Evolutionary conservation across 1,140 invertebrate genomes (phyloP).

Genomic region (Lethrus apterus): DNA sequence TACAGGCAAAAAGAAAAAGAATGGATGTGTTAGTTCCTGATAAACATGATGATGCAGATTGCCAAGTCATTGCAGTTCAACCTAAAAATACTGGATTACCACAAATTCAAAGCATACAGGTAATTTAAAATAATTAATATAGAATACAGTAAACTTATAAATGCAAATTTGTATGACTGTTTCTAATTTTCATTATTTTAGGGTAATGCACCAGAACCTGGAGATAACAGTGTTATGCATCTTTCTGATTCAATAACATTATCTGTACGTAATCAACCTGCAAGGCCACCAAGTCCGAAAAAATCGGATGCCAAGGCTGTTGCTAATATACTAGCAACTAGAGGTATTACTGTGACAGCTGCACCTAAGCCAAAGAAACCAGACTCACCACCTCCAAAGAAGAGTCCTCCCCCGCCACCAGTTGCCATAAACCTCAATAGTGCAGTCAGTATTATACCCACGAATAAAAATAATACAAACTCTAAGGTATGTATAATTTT

Average conservation of each 20-base stretch:
- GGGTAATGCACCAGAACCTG: slow-evolving; percentile 29
- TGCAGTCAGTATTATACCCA: slow-evolving; percentile 63
- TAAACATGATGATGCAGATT: slow-evolving; percentile 54
- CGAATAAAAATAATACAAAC: slow-evolving; percentile 24
- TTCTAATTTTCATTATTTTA: slow-evolving; percentile 14
- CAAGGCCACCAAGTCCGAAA: slow-evolving; percentile 37
- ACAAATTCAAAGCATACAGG: slow-evolving; percentile 66
- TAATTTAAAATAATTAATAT: too few species aligned
- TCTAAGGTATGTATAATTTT: slow-evolving; percentile 10
- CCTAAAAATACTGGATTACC: slow-evolving; percentile 63
- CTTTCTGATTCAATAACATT: slow-evolving; percentile 58
- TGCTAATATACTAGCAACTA: slow-evolving; percentile 63
- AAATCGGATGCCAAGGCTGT: slow-evolving; percentile 63
- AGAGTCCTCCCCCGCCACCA: slow-evolving; percentile 29
- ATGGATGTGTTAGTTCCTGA: slow-evolving; percentile 50
- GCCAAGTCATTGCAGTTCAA: slow-evolving; percentile 61
- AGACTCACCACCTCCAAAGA: slow-evolving; percentile 28
- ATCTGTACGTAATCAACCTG: slow-evolving; percentile 49
- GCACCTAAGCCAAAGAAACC: slow-evolving; percentile 36
- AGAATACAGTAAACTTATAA: not conserved
- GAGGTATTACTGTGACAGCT: slow-evolving; percentile 66
- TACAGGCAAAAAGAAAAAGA: slow-evolving; percentile 41
- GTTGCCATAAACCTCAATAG: slow-evolving; percentile 58
- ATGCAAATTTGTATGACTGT: not conserved
- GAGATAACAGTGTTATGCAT: slow-evolving; percentile 52